These are phyloP conservation scores for Cenopis cana DNA, from an alignment of 2,888 invertebrate genomes.

Conservation along the genomic window DNA sequence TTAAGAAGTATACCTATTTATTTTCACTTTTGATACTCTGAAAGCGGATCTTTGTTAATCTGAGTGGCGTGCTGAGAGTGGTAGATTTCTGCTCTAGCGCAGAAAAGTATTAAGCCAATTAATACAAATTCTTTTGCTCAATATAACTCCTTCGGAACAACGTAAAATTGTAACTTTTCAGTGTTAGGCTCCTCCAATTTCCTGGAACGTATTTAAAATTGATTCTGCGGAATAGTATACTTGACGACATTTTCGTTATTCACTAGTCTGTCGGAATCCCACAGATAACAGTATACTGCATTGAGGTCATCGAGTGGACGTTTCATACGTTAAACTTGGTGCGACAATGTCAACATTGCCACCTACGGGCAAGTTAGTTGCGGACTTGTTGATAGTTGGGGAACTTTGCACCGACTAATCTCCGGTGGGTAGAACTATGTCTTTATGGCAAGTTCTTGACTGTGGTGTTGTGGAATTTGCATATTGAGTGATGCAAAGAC, in stretches of 20 bases:
- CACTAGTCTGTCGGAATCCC: neutral
- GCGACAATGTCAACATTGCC: slow-evolving; percentile 9
- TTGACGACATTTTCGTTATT: neutral
- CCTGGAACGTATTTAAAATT: neutral
- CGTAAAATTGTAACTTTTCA: neutral
- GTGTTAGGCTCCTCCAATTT: neutral
- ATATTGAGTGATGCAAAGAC: slow-evolving; percentile 1
- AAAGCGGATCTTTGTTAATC: no score
- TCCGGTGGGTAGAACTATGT: slow-evolving; percentile 15
- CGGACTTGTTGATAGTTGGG: slow-evolving; percentile 14
- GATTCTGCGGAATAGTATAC: neutral
- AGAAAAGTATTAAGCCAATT: no score
- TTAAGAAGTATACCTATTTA: no score
- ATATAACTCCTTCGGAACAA: no score
- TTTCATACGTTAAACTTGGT: slow-evolving; percentile 14
- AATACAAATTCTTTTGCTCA: no score
- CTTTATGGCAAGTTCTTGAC: slow-evolving; percentile 12
- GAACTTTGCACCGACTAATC: slow-evolving; percentile 24
- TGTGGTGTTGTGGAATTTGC: slow-evolving; percentile 1
- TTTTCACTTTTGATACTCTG: no score
- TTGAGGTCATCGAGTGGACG: slow-evolving; percentile 4
- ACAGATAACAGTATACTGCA: neutral
- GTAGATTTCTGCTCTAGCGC: no score
- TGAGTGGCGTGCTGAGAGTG: no score
- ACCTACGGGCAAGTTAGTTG: slow-evolving; percentile 10